Percentiles rank a stretch among this genome's conserved stretches.
Evolutionary conservation across 2,888 invertebrate species (phyloP).

Genomic region (Zonitis immaculata): DNA sequence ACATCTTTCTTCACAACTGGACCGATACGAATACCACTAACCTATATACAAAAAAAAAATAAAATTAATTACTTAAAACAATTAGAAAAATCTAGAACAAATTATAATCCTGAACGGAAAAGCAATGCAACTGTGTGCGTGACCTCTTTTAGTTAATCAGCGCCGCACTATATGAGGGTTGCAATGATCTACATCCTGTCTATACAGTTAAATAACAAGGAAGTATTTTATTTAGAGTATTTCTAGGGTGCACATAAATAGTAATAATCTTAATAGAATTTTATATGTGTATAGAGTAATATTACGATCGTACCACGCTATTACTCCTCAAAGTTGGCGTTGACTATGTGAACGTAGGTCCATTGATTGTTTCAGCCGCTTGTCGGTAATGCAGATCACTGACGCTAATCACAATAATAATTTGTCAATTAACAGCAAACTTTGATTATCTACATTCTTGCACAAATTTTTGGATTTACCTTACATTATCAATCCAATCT

Average conservation of each 20-base stretch:
- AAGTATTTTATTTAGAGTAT: conserved; percentile 19
- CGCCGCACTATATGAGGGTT: conserved; percentile 19
- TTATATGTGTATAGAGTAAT: not conserved
- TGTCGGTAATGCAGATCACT: too few relatives aligned
- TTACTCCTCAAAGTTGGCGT: too few relatives aligned
- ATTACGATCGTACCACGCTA: too few relatives aligned
- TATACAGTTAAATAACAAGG: conserved; percentile 19
- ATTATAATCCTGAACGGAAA: too few relatives aligned
- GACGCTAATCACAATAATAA: too few relatives aligned
- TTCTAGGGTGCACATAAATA: conserved; percentile 6
- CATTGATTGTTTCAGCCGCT: too few relatives aligned
- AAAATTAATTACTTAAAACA: conserved; percentile 39
- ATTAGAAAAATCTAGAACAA: not conserved
- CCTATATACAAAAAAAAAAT: conserved; percentile 54
- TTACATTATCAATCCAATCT: too few relatives aligned
- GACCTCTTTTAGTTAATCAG: conserved; percentile 21
- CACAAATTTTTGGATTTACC: too few relatives aligned
- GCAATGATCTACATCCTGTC: conserved; percentile 26
- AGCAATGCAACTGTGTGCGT: conserved; percentile 7
- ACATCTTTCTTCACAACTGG: conserved; percentile 99
- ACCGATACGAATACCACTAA: conserved; percentile 96
- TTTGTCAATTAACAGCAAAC: too few relatives aligned
- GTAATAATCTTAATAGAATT: not conserved
- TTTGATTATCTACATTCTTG: too few relatives aligned
- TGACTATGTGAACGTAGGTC: too few relatives aligned